These are phyloP conservation scores for Melanocharis versteri DNA, from an alignment of 2,113 vertebrate species.

Conservation along the genomic window DNA sequence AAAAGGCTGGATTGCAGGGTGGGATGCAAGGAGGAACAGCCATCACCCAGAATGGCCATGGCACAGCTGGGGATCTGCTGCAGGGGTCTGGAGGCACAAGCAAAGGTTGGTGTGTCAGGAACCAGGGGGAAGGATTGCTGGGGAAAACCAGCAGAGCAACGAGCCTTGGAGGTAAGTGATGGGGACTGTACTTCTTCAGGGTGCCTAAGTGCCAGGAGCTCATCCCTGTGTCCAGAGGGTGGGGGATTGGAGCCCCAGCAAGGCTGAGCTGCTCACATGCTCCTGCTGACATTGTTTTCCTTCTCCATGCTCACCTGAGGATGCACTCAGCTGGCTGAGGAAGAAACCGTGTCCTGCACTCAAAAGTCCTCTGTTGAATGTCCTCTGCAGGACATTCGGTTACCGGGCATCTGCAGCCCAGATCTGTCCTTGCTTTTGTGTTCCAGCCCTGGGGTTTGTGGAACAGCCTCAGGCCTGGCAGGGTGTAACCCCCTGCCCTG, in stretches of 20 bases:
- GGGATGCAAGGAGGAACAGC: neutral
- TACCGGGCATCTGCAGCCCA: neutral
- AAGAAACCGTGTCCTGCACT: neutral
- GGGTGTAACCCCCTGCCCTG: neutral
- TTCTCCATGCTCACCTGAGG: fast-evolving
- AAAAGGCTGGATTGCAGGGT: neutral
- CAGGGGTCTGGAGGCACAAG: neutral
- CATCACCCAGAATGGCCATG: neutral
- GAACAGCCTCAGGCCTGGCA: neutral
- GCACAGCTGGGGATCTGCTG: neutral
- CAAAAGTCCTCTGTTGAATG: neutral
- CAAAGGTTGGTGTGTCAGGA: neutral
- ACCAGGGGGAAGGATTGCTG: fast-evolving
- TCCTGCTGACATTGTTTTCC: neutral
- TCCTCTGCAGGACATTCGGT: neutral
- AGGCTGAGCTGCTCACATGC: fast-evolving
- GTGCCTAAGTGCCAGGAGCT: neutral
- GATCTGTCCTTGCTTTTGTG: neutral
- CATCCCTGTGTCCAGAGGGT: neutral
- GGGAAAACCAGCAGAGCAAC: neutral
- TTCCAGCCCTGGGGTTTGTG: neutral
- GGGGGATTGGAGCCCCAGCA: neutral
- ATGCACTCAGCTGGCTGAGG: neutral
- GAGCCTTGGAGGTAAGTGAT: neutral
- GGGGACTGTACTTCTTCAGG: neutral